Evolutionary conservation across 2,797 vertebrate genomes (phyloP).

Genomic region (Danio tinwini): DNA sequence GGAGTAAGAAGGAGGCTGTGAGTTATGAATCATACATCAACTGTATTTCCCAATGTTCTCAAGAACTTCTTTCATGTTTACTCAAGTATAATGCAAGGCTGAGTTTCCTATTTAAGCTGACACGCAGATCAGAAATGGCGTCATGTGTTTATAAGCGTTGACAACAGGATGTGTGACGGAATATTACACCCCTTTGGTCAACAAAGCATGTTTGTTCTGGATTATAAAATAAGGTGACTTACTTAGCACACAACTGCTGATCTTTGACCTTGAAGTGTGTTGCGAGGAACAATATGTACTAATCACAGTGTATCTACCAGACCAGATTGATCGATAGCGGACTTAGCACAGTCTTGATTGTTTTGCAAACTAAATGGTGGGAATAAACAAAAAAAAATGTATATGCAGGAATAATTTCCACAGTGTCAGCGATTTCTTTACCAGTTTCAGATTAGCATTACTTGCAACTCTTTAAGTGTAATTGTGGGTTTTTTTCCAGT

Average conservation of each 20-base stretch:
- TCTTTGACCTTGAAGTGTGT: background rate
- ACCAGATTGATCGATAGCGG: background rate
- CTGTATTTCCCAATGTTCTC: background rate
- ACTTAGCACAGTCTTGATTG: background rate
- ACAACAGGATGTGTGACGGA: constrained; percentile 21
- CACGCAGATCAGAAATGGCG: background rate
- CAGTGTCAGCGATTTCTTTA: background rate
- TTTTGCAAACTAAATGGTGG: background rate
- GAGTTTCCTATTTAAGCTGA: background rate
- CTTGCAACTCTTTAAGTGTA: background rate
- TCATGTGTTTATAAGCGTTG: background rate
- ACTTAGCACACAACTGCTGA: background rate
- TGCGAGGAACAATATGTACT: background rate
- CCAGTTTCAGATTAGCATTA: background rate
- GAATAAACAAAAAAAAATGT: background rate
- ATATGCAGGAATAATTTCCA: background rate
- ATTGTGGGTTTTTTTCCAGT: background rate
- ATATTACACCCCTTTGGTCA: constrained; percentile 32
- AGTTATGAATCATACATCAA: background rate
- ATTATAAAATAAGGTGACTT: constrained; percentile 3
- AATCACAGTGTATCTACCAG: background rate
- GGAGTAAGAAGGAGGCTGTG: background rate
- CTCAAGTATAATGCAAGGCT: background rate
- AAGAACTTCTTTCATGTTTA: background rate
- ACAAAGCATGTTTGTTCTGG: constrained; percentile 17